A percentile compares a stretch with the other conserved stretches of the same genome.
Evolutionary conservation across 2,797 vertebrate species (phyloP).

Genomic region (Poeciliopsis infans): DNA sequence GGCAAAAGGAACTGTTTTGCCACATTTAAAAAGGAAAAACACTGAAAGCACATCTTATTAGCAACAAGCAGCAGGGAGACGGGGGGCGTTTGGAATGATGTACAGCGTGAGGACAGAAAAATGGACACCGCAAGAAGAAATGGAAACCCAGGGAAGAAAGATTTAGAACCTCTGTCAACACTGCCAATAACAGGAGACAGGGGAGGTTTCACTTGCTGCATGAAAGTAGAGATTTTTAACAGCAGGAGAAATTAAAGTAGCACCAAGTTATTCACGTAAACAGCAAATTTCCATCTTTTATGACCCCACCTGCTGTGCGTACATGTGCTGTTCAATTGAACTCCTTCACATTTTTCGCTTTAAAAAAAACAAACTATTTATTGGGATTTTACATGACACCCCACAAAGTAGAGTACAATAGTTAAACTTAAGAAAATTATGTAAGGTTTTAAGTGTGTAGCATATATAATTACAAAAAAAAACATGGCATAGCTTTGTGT

Average conservation of each 20-base stretch:
- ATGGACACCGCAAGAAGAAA: constrained; percentile 20
- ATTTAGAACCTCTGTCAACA: constrained; percentile 43
- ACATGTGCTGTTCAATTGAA: background rate
- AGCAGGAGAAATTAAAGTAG: background rate
- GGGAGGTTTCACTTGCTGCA: background rate
- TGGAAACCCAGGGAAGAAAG: constrained; percentile 42
- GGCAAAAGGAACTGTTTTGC: constrained; percentile 10
- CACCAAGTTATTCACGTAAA: background rate
- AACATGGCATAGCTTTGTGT: background rate
- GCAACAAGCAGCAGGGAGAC: constrained; percentile 13
- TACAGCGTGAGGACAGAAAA: constrained; percentile 17
- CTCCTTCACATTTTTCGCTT: background rate
- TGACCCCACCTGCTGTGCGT: background rate
- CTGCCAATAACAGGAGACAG: constrained; percentile 24
- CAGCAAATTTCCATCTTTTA: background rate
- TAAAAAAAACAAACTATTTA: background rate
- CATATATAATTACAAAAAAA: background rate
- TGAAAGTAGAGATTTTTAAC: background rate
- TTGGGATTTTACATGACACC: background rate
- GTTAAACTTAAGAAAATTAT: background rate
- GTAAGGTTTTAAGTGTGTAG: background rate
- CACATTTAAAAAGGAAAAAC: constrained; percentile 15
- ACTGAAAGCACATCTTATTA: constrained; percentile 14
- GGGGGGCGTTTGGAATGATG: background rate
- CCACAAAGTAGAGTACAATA: background rate